phyloP scores from a whole-genome alignment of 2,797 vertebrate species.

The Phataginus tricuspis region DNA sequence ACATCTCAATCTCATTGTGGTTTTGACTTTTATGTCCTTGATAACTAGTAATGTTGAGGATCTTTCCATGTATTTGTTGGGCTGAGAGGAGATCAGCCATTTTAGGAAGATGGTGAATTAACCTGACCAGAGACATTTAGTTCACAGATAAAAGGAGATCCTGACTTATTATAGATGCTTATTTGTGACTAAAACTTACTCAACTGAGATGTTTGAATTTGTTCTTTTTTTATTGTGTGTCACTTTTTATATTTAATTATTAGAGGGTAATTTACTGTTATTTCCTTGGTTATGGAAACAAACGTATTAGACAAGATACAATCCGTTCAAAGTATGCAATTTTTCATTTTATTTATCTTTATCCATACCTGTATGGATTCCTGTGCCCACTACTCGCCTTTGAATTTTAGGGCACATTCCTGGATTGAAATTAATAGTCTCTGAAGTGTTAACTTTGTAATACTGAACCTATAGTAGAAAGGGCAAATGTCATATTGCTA shows the following conservation, averaged over 20 bases:
- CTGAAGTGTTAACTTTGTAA: not conserved
- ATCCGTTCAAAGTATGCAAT: not conserved
- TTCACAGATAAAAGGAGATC: not conserved
- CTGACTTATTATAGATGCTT: not conserved
- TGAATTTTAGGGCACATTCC: not conserved
- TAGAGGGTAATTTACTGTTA: not conserved
- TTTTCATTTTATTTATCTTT: constrained; percentile 5
- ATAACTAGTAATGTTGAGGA: no score
- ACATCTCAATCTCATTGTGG: not conserved
- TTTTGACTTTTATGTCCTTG: not conserved
- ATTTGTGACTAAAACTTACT: not conserved
- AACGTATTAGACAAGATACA: not conserved
- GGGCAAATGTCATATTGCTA: not conserved
- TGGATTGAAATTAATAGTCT: not conserved
- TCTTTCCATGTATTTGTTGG: not conserved
- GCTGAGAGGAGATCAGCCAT: not conserved
- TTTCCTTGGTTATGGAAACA: constrained; percentile 17
- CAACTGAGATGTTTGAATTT: not conserved
- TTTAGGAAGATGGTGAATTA: not conserved
- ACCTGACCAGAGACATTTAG: not conserved
- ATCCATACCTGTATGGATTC: not conserved
- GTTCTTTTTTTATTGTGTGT: not conserved
- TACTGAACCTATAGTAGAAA: not conserved
- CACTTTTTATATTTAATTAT: not conserved
- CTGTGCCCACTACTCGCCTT: not conserved